These are phyloP conservation scores for Diplodus puntazzo DNA, from an alignment of 2,797 vertebrate genomes.

Conservation along the genomic window DNA sequence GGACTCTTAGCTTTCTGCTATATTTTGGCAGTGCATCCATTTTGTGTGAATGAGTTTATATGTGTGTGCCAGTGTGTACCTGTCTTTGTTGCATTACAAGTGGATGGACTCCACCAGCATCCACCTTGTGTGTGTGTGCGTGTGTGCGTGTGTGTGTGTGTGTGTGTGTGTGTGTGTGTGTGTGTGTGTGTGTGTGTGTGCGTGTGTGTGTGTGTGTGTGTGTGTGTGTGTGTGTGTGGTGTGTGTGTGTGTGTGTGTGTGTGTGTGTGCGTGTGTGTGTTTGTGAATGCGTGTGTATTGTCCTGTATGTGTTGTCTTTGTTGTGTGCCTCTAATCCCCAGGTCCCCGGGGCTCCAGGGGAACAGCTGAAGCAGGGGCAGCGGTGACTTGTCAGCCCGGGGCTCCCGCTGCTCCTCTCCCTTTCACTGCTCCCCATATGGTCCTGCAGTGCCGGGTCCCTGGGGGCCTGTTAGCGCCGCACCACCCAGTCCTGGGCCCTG, in stretches of 20 bases:
- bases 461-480: slow-evolving; percentile 82
- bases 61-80: slow-evolving; percentile 28
- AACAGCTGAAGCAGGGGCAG: slow-evolving; percentile 92
- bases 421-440: slow-evolving; percentile 86
- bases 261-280: slow-evolving; percentile 1
- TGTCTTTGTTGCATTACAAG: slow-evolving; percentile 56
- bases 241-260: slow-evolving; percentile 28
- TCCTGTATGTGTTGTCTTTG: slow-evolving; percentile 77
- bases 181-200: background rate
- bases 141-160: slow-evolving; percentile 11
- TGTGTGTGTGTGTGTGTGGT: slow-evolving; percentile 30
- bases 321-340: slow-evolving; percentile 85
- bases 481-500: slow-evolving; percentile 79
- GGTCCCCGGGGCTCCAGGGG: slow-evolving; percentile 93
- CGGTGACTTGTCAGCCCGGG: slow-evolving; percentile 91
- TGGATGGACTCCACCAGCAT: slow-evolving; percentile 40
- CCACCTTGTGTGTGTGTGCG: slow-evolving; percentile 18
- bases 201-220: slow-evolving; percentile 65
- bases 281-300: slow-evolving; percentile 41
- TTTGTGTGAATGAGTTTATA: slow-evolving; percentile 29
- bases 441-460: slow-evolving; percentile 79
- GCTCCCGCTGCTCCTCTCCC: slow-evolving; percentile 87
- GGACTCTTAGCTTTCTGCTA: slow-evolving; percentile 31
- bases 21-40: slow-evolving; percentile 26
- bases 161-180: slow-evolving; percentile 16